Evolutionary conservation across 2,113 vertebrate species (phyloP).

Genomic region (Amia ocellicauda): DNA sequence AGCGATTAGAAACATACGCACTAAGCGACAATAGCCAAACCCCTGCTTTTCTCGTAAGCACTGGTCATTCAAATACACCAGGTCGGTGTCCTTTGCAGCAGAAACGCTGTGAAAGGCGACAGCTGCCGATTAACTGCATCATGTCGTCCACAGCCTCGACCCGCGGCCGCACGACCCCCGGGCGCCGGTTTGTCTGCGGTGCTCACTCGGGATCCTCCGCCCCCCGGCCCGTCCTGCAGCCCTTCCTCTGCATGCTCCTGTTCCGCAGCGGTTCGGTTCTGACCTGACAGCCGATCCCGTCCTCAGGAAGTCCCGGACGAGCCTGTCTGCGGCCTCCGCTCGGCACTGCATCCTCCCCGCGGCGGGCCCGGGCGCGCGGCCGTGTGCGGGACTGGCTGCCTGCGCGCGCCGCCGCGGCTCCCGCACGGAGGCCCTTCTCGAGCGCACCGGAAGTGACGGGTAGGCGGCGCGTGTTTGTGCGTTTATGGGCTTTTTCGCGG

Average conservation of each 20-base stretch:
- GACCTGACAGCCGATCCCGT: slow-evolving; percentile 69
- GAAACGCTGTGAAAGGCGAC: no score
- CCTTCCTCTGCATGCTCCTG: not conserved
- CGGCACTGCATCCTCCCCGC: slow-evolving; percentile 53
- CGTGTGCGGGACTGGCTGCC: slow-evolving; percentile 42
- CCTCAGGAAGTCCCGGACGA: slow-evolving; percentile 68
- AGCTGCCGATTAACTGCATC: not conserved
- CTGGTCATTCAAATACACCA: no score
- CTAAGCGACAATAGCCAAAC: no score
- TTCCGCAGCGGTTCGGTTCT: slow-evolving; percentile 31
- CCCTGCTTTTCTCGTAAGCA: no score
- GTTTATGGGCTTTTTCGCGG: no score
- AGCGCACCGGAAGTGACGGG: no score
- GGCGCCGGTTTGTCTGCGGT: no score
- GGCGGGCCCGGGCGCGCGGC: not conserved
- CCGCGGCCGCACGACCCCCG: not conserved
- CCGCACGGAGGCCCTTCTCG: slow-evolving; percentile 19
- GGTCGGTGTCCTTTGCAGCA: no score
- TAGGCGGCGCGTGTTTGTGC: no score
- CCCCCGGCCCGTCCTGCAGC: no score
- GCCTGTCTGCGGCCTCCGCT: slow-evolving; percentile 61
- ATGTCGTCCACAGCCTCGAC: not conserved
- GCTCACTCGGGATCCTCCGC: not conserved
- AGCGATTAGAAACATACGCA: no score
- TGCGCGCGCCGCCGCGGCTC: slow-evolving; percentile 20